Percentiles rank a stretch among this genome's conserved stretches.
Conservation (phyloP, 2,797 vertebrate genomes). For the Meda fulgida region DNA sequence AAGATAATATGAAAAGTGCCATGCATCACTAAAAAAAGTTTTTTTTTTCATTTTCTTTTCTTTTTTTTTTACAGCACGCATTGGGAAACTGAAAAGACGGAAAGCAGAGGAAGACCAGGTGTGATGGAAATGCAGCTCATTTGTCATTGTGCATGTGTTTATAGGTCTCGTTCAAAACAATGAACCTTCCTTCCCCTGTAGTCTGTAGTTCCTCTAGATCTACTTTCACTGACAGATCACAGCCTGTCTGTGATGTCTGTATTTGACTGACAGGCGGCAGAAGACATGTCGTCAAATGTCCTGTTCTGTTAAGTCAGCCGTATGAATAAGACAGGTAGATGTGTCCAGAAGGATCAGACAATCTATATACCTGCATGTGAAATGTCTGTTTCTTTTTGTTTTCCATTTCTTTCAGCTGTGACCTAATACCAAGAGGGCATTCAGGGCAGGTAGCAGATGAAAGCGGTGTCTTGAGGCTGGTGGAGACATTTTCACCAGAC, state of each 20-base stretch:
- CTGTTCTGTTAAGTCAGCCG: slow-evolving; percentile 11
- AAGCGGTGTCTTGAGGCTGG: slow-evolving; percentile 54
- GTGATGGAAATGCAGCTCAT: slow-evolving; percentile 62
- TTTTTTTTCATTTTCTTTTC: no score
- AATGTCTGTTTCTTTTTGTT: slow-evolving; percentile 57
- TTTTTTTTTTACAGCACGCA: slow-evolving; percentile 83
- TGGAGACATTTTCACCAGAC: slow-evolving; percentile 49
- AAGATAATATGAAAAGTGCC: slow-evolving; percentile 1
- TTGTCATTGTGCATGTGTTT: background rate
- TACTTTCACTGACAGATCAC: slow-evolving; percentile 48
- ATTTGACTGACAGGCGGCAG: slow-evolving; percentile 29
- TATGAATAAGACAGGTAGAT: slow-evolving; percentile 25
- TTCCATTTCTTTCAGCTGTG: slow-evolving; percentile 65
- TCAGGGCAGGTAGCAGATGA: slow-evolving; percentile 19
- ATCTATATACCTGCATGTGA: slow-evolving; percentile 40
- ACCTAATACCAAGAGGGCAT: slow-evolving; percentile 50
- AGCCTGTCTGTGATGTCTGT: slow-evolving; percentile 27
- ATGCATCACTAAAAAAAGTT: background rate
- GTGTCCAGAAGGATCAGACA: slow-evolving; percentile 31
- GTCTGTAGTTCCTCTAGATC: slow-evolving; percentile 9
- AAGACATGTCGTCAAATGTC: slow-evolving; percentile 26
- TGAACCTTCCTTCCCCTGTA: slow-evolving; percentile 3
- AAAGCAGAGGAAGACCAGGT: slow-evolving; percentile 97
- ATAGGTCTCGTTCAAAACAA: background rate
- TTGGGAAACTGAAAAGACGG: slow-evolving; percentile 96